phyloP scores from a whole-genome alignment of 2,113 vertebrate genomes.

The Campylomormyrus numenius region DNA sequence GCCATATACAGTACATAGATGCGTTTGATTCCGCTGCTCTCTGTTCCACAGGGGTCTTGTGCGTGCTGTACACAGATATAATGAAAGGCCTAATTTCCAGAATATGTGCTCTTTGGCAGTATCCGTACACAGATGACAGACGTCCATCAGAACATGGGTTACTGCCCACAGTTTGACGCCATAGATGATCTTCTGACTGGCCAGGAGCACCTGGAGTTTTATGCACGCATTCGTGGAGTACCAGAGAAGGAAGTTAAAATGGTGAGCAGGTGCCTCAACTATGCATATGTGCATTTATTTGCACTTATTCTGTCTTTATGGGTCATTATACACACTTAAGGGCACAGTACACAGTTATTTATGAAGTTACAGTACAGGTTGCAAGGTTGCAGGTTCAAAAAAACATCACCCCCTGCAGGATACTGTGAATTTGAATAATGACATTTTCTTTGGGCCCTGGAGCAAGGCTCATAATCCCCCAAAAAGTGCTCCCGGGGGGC shows the following conservation, averaged over 20 bases:
- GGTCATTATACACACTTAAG: background rate
- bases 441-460: background rate
- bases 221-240: conserved; percentile 81
- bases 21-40: background rate
- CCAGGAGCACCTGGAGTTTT: conserved; percentile 86
- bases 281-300: background rate
- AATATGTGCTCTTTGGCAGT: conserved; percentile 46
- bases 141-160: conserved; percentile 89
- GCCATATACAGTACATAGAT: background rate
- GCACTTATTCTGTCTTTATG: background rate
- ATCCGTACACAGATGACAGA: conserved; percentile 77
- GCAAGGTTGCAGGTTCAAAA: background rate
- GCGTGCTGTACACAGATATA: background rate
- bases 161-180: conserved; percentile 92
- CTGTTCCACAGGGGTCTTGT: background rate
- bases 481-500: background rate
- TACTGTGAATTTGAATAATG: background rate
- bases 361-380: background rate
- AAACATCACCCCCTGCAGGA: background rate
- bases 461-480: background rate
- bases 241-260: conserved; percentile 83
- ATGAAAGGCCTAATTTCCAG: background rate
- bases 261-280: conserved; percentile 54
- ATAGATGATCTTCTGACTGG: conserved; percentile 82
- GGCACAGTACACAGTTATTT: background rate